phyloP scores from a whole-genome alignment of 1,140 invertebrate genomes.

The Cepaea nemoralis region DNA sequence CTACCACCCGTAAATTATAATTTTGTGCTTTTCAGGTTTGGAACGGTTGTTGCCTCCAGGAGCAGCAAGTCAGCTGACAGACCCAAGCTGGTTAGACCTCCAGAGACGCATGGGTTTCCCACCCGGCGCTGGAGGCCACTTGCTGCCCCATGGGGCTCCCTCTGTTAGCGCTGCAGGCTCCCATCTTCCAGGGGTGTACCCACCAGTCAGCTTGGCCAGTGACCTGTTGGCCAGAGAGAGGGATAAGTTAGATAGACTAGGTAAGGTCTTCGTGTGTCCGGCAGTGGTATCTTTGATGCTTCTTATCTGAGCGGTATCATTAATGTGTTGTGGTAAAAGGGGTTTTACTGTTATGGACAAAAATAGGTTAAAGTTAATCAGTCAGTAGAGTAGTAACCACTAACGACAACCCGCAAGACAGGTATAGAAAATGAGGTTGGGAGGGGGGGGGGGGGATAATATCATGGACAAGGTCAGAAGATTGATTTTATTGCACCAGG shows the following conservation, averaged over 20 bases:
- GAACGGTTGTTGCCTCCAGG: slow-evolving; percentile 61
- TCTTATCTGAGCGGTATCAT: too few relatives aligned
- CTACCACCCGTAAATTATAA: too few relatives aligned
- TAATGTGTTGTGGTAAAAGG: too few relatives aligned
- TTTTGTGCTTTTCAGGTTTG: slow-evolving; percentile 51
- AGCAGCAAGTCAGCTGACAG: slow-evolving; percentile 74
- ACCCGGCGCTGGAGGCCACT: slow-evolving; percentile 44
- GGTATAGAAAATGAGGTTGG: too few relatives aligned
- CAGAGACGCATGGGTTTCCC: slow-evolving; percentile 79
- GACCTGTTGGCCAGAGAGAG: slow-evolving; percentile 86
- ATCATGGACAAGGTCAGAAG: too few relatives aligned
- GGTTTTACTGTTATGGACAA: too few relatives aligned
- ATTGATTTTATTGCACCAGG: too few relatives aligned
- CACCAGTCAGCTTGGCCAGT: slow-evolving; percentile 71
- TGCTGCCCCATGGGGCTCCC: slow-evolving; percentile 42
- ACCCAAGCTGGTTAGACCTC: slow-evolving; percentile 92
- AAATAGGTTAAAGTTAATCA: too few relatives aligned
- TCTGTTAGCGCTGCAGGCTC: slow-evolving; percentile 58
- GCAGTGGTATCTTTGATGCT: too few relatives aligned
- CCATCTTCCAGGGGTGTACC: slow-evolving; percentile 78
- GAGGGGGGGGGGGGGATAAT: too few relatives aligned
- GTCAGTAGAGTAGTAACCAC: too few relatives aligned
- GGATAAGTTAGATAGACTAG: slow-evolving; percentile 80
- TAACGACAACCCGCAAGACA: too few relatives aligned
- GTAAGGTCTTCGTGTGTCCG: slow-evolving; percentile 54